Percentiles rank a stretch among this genome's conserved stretches.
Conservation (phyloP, 2,113 vertebrate genomes). For the Mandrillus leucophaeus region DNA sequence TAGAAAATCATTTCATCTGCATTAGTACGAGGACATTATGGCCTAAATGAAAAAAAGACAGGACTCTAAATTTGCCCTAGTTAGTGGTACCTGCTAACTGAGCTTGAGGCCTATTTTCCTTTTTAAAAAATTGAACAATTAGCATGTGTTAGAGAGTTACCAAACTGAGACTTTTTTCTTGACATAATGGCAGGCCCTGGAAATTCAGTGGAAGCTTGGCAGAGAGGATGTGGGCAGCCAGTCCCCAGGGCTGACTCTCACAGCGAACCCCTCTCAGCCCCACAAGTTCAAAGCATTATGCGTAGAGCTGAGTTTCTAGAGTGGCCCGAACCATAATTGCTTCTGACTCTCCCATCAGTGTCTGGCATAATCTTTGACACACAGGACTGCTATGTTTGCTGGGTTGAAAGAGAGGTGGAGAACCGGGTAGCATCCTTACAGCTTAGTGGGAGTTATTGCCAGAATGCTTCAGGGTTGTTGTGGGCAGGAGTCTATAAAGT, state of each 20-base stretch:
- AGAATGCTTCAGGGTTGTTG: neutral
- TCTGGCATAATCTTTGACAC: neutral
- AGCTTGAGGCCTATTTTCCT: neutral
- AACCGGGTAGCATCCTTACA: neutral
- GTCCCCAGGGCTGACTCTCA: neutral
- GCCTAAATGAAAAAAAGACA: neutral
- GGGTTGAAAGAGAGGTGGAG: neutral
- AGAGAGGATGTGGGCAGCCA: neutral
- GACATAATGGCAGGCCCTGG: neutral
- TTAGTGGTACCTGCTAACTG: neutral
- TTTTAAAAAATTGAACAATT: neutral
- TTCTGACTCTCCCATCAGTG: neutral
- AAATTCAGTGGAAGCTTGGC: neutral
- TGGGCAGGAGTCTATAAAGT: neutral
- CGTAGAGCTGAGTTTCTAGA: neutral
- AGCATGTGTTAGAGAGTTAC: neutral
- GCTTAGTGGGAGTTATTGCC: neutral
- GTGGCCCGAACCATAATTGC: neutral
- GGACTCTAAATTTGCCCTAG: neutral
- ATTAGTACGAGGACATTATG: neutral
- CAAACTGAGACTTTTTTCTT: neutral
- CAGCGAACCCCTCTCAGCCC: neutral
- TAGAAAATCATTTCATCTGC: neutral
- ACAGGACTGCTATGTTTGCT: neutral
- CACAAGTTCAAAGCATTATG: neutral